These are phyloP conservation scores for Rhinolophus ferrumequinum DNA, from an alignment of 2,113 vertebrate species.

Conservation along the genomic window DNA sequence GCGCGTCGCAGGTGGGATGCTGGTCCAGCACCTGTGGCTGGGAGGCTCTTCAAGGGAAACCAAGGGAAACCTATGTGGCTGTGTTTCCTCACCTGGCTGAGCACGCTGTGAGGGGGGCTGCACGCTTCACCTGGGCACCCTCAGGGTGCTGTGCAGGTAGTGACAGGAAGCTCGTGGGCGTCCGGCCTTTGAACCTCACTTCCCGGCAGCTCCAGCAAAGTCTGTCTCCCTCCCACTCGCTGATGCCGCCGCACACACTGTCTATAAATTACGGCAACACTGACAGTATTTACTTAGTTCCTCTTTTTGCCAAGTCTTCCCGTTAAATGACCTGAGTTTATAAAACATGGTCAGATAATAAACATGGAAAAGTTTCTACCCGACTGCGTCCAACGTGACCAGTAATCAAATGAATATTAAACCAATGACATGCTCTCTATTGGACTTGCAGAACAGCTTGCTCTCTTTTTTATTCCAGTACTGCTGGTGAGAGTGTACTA, in stretches of 20 bases:
- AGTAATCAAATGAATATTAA: background rate
- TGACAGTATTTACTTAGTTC: background rate
- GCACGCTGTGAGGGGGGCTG: background rate
- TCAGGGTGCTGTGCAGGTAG: background rate
- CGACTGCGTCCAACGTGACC: background rate
- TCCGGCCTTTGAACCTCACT: background rate
- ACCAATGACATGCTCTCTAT: too few species aligned
- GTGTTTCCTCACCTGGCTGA: background rate
- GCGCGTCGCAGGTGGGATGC: background rate
- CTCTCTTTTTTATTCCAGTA: background rate
- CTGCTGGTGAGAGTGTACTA: too few species aligned
- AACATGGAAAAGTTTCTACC: background rate
- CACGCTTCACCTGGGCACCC: background rate
- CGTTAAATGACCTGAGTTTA: background rate
- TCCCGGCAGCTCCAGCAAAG: background rate
- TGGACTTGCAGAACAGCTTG: background rate
- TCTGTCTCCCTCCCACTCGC: background rate
- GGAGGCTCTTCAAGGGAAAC: background rate
- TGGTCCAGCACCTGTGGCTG: background rate
- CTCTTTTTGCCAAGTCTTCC: background rate
- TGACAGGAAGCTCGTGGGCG: background rate
- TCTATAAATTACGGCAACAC: background rate
- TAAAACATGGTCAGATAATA: background rate
- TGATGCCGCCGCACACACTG: too few species aligned
- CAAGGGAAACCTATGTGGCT: background rate